Evolutionary conservation across 2,888 invertebrate species (phyloP), one percentile per base, ranked within the genome.

Genomic region (Psylliodes chrysocephalus): DNA sequence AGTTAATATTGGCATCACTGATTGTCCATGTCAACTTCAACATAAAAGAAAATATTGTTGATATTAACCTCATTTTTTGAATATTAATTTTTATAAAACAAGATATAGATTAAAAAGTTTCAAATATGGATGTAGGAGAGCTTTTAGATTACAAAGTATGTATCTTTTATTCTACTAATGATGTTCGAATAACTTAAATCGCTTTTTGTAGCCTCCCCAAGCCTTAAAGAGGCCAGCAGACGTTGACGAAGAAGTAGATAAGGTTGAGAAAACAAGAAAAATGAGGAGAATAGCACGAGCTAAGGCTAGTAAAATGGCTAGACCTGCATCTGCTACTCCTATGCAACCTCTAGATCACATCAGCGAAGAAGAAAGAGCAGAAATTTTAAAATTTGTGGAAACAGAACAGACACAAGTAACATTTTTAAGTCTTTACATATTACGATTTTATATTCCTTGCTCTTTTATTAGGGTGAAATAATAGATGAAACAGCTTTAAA

Each of bases 401-500:
- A 91, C 88, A 54, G 93, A 93, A 84, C 90, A 89, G 38, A 89
- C 90, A 5, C 91, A 93, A 82, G 90, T 91, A 79, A 69, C 67
- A 30, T 40, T n/a, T n/a, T n/a, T 42, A 14, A 51, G 46, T 30
- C 8, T 46, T 61, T 49, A 53, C 14, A 17, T 51, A 42, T n/a
- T n/a, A n/a, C n/a, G n/a, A n/a, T n/a, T n/a, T n/a, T n/a, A n/a
- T 19, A 44, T 52, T 12, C 25, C 10, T 22, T 52, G 7, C 47
- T 60, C n/a, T 12, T 60, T 71, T 83, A 81, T 68, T n/a, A 91
- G 89, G 91, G 90, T n/a, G 95, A 95, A 79, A 87, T 91, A 0
- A 83, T 98, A 46, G 96, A 98, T 85, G 97, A 97, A 71, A 87
- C 89, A 19, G 89, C 90, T 8, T 86, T 98, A 6, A 97, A 97